Percentiles rank a stretch among this genome's conserved stretches.
Evolutionary conservation across 2,888 invertebrate genomes (phyloP).

Genomic region (Drosophila eohydei): DNA sequence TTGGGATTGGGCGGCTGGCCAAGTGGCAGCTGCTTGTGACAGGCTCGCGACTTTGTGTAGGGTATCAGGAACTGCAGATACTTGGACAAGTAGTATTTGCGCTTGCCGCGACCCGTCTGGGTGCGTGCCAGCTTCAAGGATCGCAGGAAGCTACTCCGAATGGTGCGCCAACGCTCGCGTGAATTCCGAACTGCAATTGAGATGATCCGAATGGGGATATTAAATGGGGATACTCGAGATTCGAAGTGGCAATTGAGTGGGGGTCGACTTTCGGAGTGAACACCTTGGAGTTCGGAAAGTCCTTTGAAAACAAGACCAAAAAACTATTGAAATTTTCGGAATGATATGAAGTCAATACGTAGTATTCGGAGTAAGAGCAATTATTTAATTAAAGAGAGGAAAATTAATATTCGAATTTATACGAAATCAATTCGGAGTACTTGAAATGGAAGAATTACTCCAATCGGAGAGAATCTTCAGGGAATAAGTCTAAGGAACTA

Average conservation of each 20-base stretch:
- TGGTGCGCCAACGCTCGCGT: conserved; percentile 82
- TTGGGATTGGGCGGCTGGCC: conserved; percentile 3
- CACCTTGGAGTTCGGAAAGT: neutral
- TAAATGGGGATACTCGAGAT: neutral
- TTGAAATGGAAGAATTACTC: too few relatives aligned
- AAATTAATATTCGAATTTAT: too few relatives aligned
- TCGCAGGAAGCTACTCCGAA: conserved; percentile 81
- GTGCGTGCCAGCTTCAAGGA: conserved; percentile 80
- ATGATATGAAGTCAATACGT: neutral
- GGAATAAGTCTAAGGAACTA: too few relatives aligned
- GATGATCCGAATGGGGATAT: neutral
- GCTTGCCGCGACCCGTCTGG: conserved; percentile 81
- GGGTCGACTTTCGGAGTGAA: neutral
- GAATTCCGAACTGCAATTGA: conserved; percentile 80
- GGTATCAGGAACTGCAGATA: conserved; percentile 82
- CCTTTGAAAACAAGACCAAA: neutral
- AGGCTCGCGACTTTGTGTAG: conserved; percentile 77
- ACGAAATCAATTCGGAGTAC: neutral
- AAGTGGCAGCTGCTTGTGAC: conserved; percentile 55
- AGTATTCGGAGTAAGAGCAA: neutral
- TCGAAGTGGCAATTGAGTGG: neutral
- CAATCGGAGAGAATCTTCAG: too few relatives aligned
- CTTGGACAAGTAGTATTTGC: conserved; percentile 82
- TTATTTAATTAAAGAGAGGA: too few relatives aligned
- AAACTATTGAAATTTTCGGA: neutral